Evolutionary conservation across 2,797 vertebrate species (phyloP).

Genomic region (Tragopan temminckii): DNA sequence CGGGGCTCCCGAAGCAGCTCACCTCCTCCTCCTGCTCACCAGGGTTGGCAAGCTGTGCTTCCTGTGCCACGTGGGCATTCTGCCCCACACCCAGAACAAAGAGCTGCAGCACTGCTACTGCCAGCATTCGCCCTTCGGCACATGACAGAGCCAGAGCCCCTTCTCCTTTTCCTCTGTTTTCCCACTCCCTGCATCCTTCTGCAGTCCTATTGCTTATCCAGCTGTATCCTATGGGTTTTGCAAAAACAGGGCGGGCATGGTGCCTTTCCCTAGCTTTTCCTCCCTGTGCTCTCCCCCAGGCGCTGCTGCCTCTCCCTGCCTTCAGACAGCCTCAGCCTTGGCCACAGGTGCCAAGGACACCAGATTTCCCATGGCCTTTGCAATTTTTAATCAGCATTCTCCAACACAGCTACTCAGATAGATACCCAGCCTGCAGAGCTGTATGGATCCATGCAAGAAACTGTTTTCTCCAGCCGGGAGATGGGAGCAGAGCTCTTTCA

Average conservation of each 20-base stretch:
- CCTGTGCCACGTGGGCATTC: fast-evolving
- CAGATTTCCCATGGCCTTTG: not conserved
- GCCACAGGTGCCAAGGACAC: not conserved
- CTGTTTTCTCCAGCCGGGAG: not conserved
- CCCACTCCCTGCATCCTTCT: not conserved
- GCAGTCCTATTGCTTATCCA: not conserved
- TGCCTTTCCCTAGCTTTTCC: not conserved
- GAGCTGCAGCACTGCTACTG: not conserved
- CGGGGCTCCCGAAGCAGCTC: not conserved
- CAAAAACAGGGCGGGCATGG: not conserved
- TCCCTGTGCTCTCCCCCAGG: not conserved
- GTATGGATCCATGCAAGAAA: not conserved
- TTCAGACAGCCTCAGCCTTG: not conserved
- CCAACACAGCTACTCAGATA: not conserved
- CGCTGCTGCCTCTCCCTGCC: fast-evolving
- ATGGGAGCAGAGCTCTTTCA: not conserved
- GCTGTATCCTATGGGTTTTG: not conserved
- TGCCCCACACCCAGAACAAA: slow-evolving; percentile 11
- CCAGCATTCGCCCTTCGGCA: not conserved
- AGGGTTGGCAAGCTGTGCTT: not conserved
- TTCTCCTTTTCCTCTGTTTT: not conserved
- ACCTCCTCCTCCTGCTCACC: not conserved
- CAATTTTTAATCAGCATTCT: not conserved
- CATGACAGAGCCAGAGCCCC: fast-evolving
- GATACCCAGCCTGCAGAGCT: not conserved